Percentiles rank a stretch among this genome's conserved stretches.
Conservation (phyloP, 2,113 vertebrate species). For the Aspiorhynchus laticeps region DNA sequence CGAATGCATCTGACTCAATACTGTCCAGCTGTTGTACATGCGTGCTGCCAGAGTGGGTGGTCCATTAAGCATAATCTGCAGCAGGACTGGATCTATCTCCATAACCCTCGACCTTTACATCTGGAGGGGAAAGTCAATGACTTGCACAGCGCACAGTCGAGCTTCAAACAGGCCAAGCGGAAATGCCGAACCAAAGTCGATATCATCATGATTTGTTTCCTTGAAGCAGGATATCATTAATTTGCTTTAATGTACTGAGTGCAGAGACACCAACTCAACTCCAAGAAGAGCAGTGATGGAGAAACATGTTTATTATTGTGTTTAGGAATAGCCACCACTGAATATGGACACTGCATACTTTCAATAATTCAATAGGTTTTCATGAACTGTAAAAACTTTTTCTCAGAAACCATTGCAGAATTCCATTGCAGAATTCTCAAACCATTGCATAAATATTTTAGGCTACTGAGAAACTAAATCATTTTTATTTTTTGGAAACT, state of each 20-base stretch:
- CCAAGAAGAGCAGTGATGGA: neutral
- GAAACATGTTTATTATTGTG: neutral
- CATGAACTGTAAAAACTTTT: neutral
- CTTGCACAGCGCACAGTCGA: constrained; percentile 41
- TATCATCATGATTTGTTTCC: constrained; percentile 25
- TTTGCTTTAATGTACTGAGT: neutral
- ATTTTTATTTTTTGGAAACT: no score
- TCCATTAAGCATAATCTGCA: constrained; percentile 47
- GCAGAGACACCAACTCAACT: neutral
- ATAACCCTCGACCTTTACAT: constrained; percentile 58
- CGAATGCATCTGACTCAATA: neutral
- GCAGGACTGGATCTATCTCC: constrained; percentile 38
- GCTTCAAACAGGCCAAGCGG: constrained; percentile 49
- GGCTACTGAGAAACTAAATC: neutral
- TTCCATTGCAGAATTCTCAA: no score
- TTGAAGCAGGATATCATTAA: neutral
- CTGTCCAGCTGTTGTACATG: constrained; percentile 52
- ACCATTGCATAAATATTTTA: neutral
- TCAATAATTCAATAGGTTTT: neutral
- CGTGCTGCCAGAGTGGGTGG: neutral
- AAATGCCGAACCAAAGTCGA: constrained; percentile 34
- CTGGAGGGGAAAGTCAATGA: constrained; percentile 58
- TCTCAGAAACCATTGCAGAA: neutral
- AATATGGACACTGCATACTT: neutral
- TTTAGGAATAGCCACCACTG: neutral